Base-by-base conservation (phyloP, 2,113 vertebrate genomes). In the Hylia prasina region DNA sequence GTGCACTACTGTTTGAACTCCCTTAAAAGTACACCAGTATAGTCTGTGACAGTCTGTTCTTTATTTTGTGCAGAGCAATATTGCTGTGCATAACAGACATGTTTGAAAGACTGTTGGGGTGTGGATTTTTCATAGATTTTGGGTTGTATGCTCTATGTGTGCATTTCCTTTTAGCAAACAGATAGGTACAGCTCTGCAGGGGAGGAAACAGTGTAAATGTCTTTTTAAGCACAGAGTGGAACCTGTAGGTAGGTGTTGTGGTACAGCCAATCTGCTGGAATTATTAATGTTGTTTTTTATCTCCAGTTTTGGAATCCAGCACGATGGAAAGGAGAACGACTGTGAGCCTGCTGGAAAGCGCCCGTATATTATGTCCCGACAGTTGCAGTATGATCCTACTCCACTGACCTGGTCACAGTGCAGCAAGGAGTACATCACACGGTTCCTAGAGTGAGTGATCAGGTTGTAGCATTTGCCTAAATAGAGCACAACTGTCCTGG, bases 381-480 rank as follows among this genome's bases (percentile, higher is more conserved):
- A 99, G 97, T 82, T 99, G 56, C 99, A 99, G 84, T 99, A 99
- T 13, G 99, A 99, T 95, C 98, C 99, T 42, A 98, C 98, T 8
- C 99, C 99, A 0, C 98, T 99, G 87, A 99, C 98, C 11, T 99
- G 99, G 99, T 99, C 99, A 0, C 95, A 97, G 73, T 99, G 99
- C 98, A 99, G 99, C 97, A 99, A 99, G 94, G 99, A 99, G 56
- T 99, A 99, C 87, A 99, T 99, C 97, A 99, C 99, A 63, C 99
- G 98, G 70, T 99, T 99, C 92, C 97, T 99, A 7, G 99, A 99
- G 99, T 99, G 98, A 99, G 99, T 97, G 70, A 44, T 28, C 50
- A 24, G 19, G 6, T 39, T 47, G 45, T 42, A 31, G 24, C 24
- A 16, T 58, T 82, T 53, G 27, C 22, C n/a, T 68, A 22, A 65